Conservation (phyloP, 1,140 invertebrate species). For the Pseudomyrmex concolor region DNA sequence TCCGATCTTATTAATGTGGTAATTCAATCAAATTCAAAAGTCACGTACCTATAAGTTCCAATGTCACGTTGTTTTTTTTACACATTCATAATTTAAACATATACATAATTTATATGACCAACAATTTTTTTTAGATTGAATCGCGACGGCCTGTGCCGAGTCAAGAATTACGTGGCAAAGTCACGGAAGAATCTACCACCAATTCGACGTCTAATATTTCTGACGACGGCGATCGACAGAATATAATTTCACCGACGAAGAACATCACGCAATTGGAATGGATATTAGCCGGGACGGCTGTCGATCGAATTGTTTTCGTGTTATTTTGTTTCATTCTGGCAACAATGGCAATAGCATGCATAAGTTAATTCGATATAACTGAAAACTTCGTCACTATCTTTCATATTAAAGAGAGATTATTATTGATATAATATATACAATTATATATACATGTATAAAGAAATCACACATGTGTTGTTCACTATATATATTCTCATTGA, state of each 20-base stretch:
- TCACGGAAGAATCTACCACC: conserved; percentile 69
- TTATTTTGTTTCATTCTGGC: conserved; percentile 85
- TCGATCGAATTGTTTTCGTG: conserved; percentile 87
- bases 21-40: conserved; percentile 17
- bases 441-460: conserved; percentile 4
- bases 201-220: conserved; percentile 72
- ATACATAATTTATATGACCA: neutral
- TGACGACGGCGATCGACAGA: conserved; percentile 81
- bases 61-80: neutral
- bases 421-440: neutral
- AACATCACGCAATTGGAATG: conserved; percentile 86
- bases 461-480: conserved; percentile 21
- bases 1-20: conserved; percentile 75
- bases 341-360: conserved; percentile 85
- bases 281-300: conserved; percentile 86
- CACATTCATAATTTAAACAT: neutral
- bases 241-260: conserved; percentile 80
- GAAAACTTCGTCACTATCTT: neutral
- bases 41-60: too few species aligned
- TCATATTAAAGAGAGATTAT: neutral
- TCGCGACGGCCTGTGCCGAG: conserved; percentile 76
- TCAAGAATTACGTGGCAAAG: conserved; percentile 83
- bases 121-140: conserved; percentile 71
- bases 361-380: conserved; percentile 46
- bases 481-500: conserved; percentile 24